A percentile compares a stretch with the other conserved stretches of the same genome.
Evolutionary conservation across 2,888 invertebrate species (phyloP).

Genomic region (Micoletzkya japonica): DNA sequence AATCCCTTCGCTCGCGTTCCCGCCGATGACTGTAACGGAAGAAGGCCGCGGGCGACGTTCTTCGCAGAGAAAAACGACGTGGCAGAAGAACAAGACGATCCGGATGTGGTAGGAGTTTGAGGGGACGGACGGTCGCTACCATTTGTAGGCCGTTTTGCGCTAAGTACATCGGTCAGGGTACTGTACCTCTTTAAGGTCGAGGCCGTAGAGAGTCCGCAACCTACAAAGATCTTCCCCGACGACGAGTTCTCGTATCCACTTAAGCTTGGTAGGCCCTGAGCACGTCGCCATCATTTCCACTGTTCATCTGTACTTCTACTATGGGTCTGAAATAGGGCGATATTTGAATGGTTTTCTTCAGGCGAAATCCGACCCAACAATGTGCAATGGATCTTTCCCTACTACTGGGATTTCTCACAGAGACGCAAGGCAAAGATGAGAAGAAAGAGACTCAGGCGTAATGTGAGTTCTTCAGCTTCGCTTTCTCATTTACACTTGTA

Average conservation of each 20-base stretch:
- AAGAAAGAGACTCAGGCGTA: not conserved
- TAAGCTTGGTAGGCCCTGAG: not conserved
- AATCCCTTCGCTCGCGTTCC: constrained; percentile 19
- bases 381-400: constrained; percentile 15
- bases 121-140: too few relatives aligned
- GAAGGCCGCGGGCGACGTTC: constrained; percentile 12
- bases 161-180: too few relatives aligned
- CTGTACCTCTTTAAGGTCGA: too few relatives aligned
- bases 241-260: constrained; percentile 10
- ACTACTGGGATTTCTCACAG: constrained; percentile 5
- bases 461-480: not conserved
- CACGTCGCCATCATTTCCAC: too few relatives aligned
- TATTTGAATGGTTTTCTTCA: too few relatives aligned
- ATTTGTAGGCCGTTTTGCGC: too few relatives aligned
- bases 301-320: too few relatives aligned
- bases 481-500: too few relatives aligned
- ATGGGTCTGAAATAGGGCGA: too few relatives aligned
- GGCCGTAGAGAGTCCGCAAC: too few relatives aligned
- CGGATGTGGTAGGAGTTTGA: too few relatives aligned
- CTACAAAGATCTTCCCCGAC: not conserved
- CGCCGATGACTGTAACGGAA: not conserved
- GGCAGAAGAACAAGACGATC: not conserved
- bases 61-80: not conserved
- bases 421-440: not conserved
- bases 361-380: constrained; percentile 15